phyloP scores from a whole-genome alignment of 2,797 vertebrate species.

The Novumbra hubbsi region DNA sequence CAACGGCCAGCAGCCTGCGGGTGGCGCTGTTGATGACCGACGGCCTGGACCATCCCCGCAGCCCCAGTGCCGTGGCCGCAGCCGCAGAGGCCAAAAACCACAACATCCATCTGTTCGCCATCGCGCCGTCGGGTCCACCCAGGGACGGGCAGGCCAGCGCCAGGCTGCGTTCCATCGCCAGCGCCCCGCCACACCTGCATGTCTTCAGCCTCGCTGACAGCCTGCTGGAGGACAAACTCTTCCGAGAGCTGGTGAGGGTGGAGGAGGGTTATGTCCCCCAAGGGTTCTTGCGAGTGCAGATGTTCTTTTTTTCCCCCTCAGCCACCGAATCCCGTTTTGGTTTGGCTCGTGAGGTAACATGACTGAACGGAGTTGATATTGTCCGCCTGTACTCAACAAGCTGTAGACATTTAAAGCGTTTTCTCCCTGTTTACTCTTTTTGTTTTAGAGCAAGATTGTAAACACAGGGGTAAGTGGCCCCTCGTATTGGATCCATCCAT shows the following conservation, averaged over 20 bases:
- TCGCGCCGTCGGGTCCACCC: slow-evolving; percentile 68
- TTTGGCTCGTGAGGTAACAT: background rate
- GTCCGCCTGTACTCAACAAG: background rate
- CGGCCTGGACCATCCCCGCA: slow-evolving; percentile 83
- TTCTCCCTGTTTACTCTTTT: slow-evolving; percentile 24
- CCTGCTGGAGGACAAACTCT: slow-evolving; percentile 69
- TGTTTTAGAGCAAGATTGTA: slow-evolving; percentile 59
- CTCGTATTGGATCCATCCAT: background rate
- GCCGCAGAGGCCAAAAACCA: slow-evolving; percentile 77
- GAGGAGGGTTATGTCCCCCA: background rate
- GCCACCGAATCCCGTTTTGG: background rate
- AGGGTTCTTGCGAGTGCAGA: background rate
- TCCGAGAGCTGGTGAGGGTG: slow-evolving; percentile 77
- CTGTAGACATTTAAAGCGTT: background rate
- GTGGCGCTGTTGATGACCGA: slow-evolving; percentile 82
- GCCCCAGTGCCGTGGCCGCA: slow-evolving; percentile 71
- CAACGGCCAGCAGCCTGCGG: slow-evolving; percentile 69
- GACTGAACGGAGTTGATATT: background rate
- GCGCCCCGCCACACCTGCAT: slow-evolving; percentile 66
- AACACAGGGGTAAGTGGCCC: slow-evolving; percentile 60
- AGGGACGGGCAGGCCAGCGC: slow-evolving; percentile 53
- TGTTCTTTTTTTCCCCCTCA: background rate
- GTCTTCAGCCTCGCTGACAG: slow-evolving; percentile 76
- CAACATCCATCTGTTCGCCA: slow-evolving; percentile 79
- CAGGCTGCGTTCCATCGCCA: slow-evolving; percentile 79